phyloP scores from a whole-genome alignment of 2,888 invertebrate genomes.

The Conistra vaccinii region DNA sequence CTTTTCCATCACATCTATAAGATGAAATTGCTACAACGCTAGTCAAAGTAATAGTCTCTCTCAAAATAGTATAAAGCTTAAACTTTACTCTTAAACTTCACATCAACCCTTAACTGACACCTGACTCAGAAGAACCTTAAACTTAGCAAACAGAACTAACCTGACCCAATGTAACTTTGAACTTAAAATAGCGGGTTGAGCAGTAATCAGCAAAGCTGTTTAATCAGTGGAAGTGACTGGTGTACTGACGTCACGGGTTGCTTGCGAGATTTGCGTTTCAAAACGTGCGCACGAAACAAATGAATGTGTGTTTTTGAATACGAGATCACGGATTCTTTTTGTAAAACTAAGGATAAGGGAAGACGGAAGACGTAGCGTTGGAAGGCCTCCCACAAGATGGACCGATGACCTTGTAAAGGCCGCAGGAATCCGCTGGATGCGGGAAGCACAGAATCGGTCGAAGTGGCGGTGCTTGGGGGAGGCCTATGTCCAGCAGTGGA shows the following conservation, averaged over 20 bases:
- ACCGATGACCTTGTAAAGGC: too few relatives aligned
- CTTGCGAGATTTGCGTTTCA: not conserved
- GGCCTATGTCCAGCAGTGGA: too few relatives aligned
- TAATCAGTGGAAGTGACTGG: constrained; percentile 9
- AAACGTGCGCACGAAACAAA: not conserved
- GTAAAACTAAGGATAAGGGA: not conserved
- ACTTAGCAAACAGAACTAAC: constrained; percentile 17
- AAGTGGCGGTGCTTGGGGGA: too few relatives aligned
- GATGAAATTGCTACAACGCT: not conserved
- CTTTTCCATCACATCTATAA: not conserved
- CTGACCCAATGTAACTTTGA: constrained; percentile 5
- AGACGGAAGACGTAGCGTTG: too few relatives aligned
- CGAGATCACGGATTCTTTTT: not conserved
- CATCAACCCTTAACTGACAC: constrained; percentile 1
- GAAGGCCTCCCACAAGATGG: too few relatives aligned
- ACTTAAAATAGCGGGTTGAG: not conserved
- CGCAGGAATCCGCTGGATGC: too few relatives aligned
- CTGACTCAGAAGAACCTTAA: not conserved
- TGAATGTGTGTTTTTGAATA: not conserved
- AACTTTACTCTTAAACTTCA: too few relatives aligned
- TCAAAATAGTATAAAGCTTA: not conserved
- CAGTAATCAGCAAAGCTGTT: not conserved
- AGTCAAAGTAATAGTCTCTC: not conserved
- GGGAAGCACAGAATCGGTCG: too few relatives aligned
- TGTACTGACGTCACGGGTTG: not conserved